Evolutionary conservation across 2,888 invertebrate genomes (phyloP).

Genomic region (Rhodophaea formosa): DNA sequence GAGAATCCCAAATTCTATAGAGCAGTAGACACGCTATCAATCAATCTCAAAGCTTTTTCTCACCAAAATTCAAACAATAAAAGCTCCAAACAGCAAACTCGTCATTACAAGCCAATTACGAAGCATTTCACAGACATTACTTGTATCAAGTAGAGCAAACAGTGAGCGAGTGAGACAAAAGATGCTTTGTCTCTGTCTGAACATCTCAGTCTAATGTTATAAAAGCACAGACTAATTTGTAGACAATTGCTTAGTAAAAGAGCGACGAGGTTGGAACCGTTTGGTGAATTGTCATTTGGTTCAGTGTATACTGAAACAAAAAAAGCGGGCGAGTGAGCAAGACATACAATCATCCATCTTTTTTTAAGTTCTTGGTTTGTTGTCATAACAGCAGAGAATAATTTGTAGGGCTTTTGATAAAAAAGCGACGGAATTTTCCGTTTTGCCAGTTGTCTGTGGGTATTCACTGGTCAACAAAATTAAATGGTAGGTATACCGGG

Average conservation of each 20-base stretch:
- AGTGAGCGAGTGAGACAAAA: constrained; percentile 29
- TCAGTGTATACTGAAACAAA: neutral
- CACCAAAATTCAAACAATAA: neutral
- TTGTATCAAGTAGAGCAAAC: constrained; percentile 17
- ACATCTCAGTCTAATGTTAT: constrained; percentile 47
- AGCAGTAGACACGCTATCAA: too few species aligned
- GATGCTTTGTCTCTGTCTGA: constrained; percentile 31
- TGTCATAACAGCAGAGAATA: too few species aligned
- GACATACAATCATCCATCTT: too few species aligned
- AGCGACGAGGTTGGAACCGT: constrained; percentile 19
- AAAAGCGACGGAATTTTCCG: too few species aligned
- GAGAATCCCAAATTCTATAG: too few species aligned
- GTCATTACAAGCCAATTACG: neutral
- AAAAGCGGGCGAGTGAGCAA: too few species aligned
- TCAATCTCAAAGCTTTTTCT: neutral
- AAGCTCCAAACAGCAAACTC: neutral
- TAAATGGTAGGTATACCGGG: too few species aligned
- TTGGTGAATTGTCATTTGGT: constrained; percentile 2
- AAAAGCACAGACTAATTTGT: constrained; percentile 48
- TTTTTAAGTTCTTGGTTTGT: too few species aligned
- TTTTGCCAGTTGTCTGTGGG: too few species aligned
- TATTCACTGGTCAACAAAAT: too few species aligned
- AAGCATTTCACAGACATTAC: constrained; percentile 15
- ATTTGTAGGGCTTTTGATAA: too few species aligned
- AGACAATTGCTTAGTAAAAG: constrained; percentile 39